Base-by-base conservation (phyloP, 2,888 invertebrate genomes). In the Agrotis exclamationis region DNA sequence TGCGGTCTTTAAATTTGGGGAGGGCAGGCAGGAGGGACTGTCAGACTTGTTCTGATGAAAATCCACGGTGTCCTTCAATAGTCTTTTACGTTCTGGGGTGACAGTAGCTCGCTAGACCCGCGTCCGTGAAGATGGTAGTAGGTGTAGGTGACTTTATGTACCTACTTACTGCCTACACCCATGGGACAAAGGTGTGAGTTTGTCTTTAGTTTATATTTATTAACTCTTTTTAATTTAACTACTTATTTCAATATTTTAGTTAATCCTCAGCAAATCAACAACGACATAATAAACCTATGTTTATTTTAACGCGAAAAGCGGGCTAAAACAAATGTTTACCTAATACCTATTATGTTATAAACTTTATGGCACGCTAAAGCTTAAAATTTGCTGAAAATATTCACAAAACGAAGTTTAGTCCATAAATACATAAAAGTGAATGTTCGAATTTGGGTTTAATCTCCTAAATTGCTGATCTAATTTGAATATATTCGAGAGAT, bases 321-420 rank as follows among this genome's bases (percentile, higher is more conserved):
- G 45, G 56, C 11, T 18, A 50, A 53, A 47, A 33, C 66, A 63
- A 73, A 78, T 64, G 20, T 75, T 73, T 53, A 68, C 59, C 22
- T 16, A 70, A 65, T 63, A 28, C 22, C 24, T 48, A 73, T 70
- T 70, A 69, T 45, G 33, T 66, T 58, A 68, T 68, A 62, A 74
- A 74, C 24, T 67, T 73, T 72, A 71, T 63, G 45, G 33, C 64
- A 66, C 28, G 28, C 22, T 47, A 13, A 54, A 67, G 44, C 33
- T 47, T 47, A 68, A 33, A 11, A 66, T 79, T 78, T 67, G 51
- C 51, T 24, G 20, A 69, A 71, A 62, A 63, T 39, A 65, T 60
- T 45, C 51, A 65, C 48, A 67, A 51, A 76, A 54, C 63, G 20
- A 24, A 56, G 33, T 39, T 20, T 59, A 18, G 39, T 44, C 33